Evolutionary conservation across 2,888 invertebrate genomes (phyloP).

Genomic region (Saturnia japonica): DNA sequence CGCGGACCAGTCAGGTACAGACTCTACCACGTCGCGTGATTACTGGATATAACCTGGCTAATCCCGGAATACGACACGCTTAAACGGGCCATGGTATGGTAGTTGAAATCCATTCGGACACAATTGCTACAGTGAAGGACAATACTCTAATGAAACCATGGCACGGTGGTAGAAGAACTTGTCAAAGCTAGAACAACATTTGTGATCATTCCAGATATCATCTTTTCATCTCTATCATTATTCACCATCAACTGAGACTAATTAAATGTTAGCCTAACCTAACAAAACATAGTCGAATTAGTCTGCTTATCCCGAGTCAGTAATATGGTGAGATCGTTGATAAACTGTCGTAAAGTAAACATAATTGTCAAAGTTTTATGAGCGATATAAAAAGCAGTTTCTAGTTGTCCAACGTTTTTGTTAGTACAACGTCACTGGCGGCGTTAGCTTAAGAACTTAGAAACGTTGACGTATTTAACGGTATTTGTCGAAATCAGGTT

Average conservation of each 20-base stretch:
- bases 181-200: no score
- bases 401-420: background rate
- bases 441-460: background rate
- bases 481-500: background rate
- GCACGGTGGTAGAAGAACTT: no score
- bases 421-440: background rate
- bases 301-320: background rate
- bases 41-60: no score
- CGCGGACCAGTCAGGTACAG: no score
- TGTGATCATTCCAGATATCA: no score
- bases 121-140: no score
- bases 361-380: conserved; percentile 5
- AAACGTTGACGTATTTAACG: background rate
- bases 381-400: conserved; percentile 1
- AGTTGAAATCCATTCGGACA: no score
- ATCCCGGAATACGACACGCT: no score
- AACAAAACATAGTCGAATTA: no score
- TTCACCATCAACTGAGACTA: background rate
- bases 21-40: no score
- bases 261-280: background rate
- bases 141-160: no score
- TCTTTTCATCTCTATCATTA: background rate
- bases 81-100: no score
- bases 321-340: background rate
- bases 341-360: conserved; percentile 2